phyloP scores from a whole-genome alignment of 1,140 invertebrate species.

The Oncopodura yosiiana region DNA sequence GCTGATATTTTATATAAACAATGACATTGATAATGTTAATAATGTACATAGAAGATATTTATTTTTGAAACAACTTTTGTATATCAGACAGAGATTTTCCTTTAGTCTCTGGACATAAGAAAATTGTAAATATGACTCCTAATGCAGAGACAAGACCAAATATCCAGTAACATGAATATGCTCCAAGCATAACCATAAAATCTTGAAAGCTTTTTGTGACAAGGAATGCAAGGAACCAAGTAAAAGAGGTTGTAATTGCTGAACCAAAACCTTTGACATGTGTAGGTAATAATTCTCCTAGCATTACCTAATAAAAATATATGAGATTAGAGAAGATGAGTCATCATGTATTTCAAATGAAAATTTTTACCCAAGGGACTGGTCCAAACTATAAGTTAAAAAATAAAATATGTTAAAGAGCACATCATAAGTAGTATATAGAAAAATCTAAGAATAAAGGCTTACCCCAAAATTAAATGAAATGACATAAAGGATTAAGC shows the following conservation, averaged over 20 bases:
- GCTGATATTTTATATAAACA: too few species aligned
- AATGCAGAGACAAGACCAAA: slow-evolving; percentile 39
- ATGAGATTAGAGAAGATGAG: background rate
- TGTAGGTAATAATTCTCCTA: background rate
- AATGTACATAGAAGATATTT: too few species aligned
- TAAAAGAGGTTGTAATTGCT: slow-evolving; percentile 41
- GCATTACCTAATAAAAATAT: background rate
- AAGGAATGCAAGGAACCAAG: slow-evolving; percentile 45
- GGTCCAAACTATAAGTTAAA: background rate
- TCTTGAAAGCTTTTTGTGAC: slow-evolving; percentile 45
- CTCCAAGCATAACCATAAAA: slow-evolving; percentile 42
- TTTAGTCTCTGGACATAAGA: slow-evolving; percentile 51
- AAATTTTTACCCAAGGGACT: background rate
- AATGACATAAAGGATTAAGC: slow-evolving; percentile 73
- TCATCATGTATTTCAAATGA: background rate
- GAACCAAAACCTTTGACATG: background rate
- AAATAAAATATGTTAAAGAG: background rate
- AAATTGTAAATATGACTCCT: slow-evolving; percentile 44
- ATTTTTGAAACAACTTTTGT: slow-evolving; percentile 18
- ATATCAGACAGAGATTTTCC: slow-evolving; percentile 52
- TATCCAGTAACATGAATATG: slow-evolving; percentile 40
- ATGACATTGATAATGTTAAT: too few species aligned
- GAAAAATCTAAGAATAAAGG: too few species aligned
- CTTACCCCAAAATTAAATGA: slow-evolving; percentile 84
- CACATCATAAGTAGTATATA: too few species aligned